Evolutionary conservation across 2,113 vertebrate species (phyloP), one percentile per base, ranked within the genome.

Genomic region (Theristicus caerulescens): DNA sequence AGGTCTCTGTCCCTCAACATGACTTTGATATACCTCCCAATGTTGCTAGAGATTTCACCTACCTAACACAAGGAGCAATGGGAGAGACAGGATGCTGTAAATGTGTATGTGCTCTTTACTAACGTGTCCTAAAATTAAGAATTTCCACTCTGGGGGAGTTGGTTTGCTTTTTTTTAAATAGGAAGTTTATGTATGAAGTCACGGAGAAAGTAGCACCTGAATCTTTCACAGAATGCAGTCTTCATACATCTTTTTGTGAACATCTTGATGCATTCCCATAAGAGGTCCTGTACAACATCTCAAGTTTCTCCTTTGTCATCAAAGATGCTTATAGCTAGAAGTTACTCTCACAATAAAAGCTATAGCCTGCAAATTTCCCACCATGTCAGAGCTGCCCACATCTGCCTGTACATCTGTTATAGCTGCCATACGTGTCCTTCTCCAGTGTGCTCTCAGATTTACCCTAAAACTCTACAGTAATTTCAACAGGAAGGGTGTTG

Each of bases 401-500:
- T 66, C 49, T 66, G 55, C 32, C 38, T 58, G 25, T 25, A 6
- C 25, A 62, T 52, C 38, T 65, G 44, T 58, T 77, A 21, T 0
- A 83, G n/a, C 22, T 62, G 29, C 38, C 78, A 82, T 51, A 82
- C 16, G 52, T 69, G 38, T 55, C 42, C 46, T 74, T 59, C 66
- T 82, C 42, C 42, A 79, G 25, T 9, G 26, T 13, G 59, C 31
- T 72, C 67, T 65, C 52, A 90, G 29, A 93, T 58, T 71, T 74
- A 84, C 51, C 29, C 87, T 61, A 44, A 52, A 93, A 83, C 26
- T 58, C 69, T 3, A 21, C 57, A 89, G 32, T 84, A 67, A 87
- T 87, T 91, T 91, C 78, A 93, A 42, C 38, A 87, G 81, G 69
- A 81, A 97, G 59, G 25, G 55, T 91, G 88, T 78, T 82, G 78